Base-by-base conservation (phyloP, 1,140 invertebrate genomes). In the Drosophila tropicalis region DNA sequence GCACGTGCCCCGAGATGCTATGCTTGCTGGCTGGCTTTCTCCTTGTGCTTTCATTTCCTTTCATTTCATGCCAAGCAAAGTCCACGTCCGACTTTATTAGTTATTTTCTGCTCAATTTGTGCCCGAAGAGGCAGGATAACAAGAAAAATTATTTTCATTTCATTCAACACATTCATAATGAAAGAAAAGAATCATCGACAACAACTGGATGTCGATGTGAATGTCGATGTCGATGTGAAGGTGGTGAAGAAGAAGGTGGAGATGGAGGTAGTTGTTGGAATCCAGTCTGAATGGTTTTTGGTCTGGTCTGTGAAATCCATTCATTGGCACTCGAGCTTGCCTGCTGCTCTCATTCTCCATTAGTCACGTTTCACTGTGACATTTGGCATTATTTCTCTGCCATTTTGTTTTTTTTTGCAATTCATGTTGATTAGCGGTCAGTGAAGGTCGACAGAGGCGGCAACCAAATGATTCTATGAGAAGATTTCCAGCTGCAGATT, bases 131-230 rank as follows among this genome's bases (percentile, higher is more conserved):
- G 75, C 83, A 90, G 89, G 89, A 90, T 90, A 90, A 90, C 89
- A 90, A 90, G 89, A 89, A 84, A 90, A 90, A 90, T 90, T 90
- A 90, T 90, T 90, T 90, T 90, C 89, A 84, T 85, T 90, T 89
- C 84, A 87, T 89, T 87, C 84, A 84, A 89, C 84, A 80, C 84
- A 85, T 84, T 81, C 80, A 84, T 74, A 75, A 81, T 81, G 84
- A 60, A 61, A 56, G 36, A 56, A 55, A 66, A 39, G 34, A 40
- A 62, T 51, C 44, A 51, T 51, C 44, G 44, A 19, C 44, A 47
- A 47, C 44, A 47, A 47, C 17, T 51, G 44, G 19, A 51, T 51
- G 44, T 51, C 17, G 44, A 51, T 47, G 44, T 47, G 2, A 9
- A 47, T 19, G 44, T 19, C 1, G n/a, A 44, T 44, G 40, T 41